Conservation (phyloP, 1,140 invertebrate genomes). For the Drosophila burlai region DNA sequence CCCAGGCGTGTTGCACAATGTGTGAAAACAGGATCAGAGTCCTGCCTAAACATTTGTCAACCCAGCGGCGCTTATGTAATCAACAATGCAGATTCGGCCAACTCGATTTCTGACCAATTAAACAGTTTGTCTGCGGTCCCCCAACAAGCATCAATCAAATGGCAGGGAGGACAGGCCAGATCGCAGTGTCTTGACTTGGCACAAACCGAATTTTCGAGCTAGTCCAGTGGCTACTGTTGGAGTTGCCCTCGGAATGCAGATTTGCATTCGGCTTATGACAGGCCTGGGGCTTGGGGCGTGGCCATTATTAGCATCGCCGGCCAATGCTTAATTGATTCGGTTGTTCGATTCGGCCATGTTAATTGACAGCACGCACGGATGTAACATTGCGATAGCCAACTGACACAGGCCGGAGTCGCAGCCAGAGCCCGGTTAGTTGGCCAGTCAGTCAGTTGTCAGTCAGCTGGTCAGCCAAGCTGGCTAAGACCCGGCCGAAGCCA, state of each 20-base stretch:
- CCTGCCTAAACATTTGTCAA: constrained; percentile 81
- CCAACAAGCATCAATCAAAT: constrained; percentile 80
- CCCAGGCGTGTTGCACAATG: constrained; percentile 74
- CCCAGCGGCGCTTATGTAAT: constrained; percentile 73
- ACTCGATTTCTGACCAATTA: constrained; percentile 59
- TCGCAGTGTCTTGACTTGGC: constrained; percentile 1
- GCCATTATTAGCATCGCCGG: constrained; percentile 75
- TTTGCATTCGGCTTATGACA: constrained; percentile 39
- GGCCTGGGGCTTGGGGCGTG: constrained; percentile 44
- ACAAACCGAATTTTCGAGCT: constrained; percentile 5
- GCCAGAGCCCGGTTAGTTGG: constrained; percentile 49
- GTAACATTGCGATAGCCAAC: constrained; percentile 74
- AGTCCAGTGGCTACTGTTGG: constrained; percentile 14
- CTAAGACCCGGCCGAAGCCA: not conserved
- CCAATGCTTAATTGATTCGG: constrained; percentile 77
- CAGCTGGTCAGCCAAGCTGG: constrained; percentile 23
- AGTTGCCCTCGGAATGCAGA: constrained; percentile 51
- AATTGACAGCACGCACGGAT: constrained; percentile 74
- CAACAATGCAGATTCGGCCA: constrained; percentile 47
- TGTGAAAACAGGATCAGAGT: constrained; percentile 82
- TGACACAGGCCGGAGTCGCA: constrained; percentile 43
- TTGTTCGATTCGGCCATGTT: constrained; percentile 66
- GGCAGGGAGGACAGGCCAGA: constrained; percentile 61
- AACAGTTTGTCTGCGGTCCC: constrained; percentile 71
- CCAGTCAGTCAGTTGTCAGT: constrained; percentile 61